A percentile compares a stretch with the other conserved stretches of the same genome.
phyloP scores from a whole-genome alignment of 2,113 vertebrate species.

The Hystrix brachyura region DNA sequence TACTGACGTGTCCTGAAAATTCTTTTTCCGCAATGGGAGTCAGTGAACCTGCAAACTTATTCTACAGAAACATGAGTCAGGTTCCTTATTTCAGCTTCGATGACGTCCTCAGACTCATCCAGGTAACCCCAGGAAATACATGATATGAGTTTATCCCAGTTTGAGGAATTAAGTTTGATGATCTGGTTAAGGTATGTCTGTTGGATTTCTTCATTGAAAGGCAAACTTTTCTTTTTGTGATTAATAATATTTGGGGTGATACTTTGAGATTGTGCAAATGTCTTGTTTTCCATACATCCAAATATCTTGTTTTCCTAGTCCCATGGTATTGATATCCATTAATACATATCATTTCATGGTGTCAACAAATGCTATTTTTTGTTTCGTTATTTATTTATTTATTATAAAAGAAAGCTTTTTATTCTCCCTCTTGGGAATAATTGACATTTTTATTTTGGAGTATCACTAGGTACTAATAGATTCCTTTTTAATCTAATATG shows the following conservation, averaged over 20 bases:
- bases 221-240: not conserved
- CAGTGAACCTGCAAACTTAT: not conserved
- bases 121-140: not conserved
- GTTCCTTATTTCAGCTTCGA: not conserved
- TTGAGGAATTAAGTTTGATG: not conserved
- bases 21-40: not conserved
- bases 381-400: slow-evolving; percentile 21
- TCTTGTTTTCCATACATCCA: not conserved
- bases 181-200: not conserved
- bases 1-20: not conserved
- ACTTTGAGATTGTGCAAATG: not conserved
- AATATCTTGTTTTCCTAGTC: not conserved
- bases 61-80: not conserved
- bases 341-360: not conserved
- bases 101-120: not conserved
- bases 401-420: not conserved
- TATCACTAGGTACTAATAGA: not conserved
- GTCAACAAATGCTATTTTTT: not conserved
- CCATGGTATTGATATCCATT: not conserved
- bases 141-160: not conserved
- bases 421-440: not conserved
- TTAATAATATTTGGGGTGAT: not conserved
- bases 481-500: not conserved
- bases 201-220: not conserved
- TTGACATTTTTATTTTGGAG: not conserved